Conservation (phyloP, 2,797 vertebrate genomes). For the Acomys russatus region DNA sequence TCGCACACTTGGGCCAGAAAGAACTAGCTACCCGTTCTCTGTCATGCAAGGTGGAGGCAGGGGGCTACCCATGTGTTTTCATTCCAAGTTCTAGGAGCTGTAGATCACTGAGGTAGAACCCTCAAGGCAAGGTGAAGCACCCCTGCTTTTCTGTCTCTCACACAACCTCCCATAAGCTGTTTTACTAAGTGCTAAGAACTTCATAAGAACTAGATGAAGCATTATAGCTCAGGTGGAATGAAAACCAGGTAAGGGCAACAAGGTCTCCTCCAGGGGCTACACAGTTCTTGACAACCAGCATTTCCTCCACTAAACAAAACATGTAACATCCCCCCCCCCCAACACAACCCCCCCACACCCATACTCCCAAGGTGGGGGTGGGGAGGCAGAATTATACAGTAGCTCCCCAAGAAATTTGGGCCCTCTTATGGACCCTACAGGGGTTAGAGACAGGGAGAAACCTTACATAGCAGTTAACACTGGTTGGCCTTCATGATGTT, state of each 20-base stretch:
- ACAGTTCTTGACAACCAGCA: too few species aligned
- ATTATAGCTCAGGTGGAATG: background rate
- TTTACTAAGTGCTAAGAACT: background rate
- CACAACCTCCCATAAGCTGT: too few species aligned
- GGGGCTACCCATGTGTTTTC: background rate
- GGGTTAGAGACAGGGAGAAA: background rate
- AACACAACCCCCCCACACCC: background rate
- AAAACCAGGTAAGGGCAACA: background rate
- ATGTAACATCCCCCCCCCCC: too few species aligned
- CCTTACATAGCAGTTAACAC: background rate
- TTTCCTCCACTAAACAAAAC: background rate
- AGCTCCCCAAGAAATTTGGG: background rate
- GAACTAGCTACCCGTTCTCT: background rate
- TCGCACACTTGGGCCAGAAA: background rate
- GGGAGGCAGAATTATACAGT: background rate
- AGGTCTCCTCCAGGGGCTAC: background rate
- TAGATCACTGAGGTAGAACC: background rate
- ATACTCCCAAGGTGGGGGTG: background rate
- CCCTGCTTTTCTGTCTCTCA: background rate
- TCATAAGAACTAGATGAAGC: background rate
- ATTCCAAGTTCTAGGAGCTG: background rate
- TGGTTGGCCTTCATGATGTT: conserved; percentile 56
- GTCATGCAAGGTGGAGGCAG: background rate
- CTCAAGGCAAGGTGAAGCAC: rapidly evolving
- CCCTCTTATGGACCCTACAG: background rate